These are phyloP conservation scores for Pipra filicauda DNA, from an alignment of 2,113 vertebrate species.

Conservation along the genomic window DNA sequence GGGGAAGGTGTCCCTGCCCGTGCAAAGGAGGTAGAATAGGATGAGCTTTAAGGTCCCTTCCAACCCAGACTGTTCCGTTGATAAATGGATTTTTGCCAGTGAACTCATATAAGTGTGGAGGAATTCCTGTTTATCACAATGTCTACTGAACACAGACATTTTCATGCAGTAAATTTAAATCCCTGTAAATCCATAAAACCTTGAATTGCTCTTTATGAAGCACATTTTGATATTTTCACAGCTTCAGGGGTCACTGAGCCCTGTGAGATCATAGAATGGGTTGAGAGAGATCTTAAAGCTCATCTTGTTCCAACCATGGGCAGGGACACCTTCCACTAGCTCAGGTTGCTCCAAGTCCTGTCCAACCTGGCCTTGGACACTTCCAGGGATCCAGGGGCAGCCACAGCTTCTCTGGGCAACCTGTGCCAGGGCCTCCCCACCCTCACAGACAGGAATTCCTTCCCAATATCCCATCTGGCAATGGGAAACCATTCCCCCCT, in stretches of 20 bases:
- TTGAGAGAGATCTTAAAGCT: neutral
- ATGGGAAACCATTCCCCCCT: neutral
- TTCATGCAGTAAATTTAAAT: neutral
- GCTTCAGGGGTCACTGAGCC: neutral
- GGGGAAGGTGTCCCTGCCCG: neutral
- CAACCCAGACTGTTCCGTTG: neutral
- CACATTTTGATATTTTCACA: neutral
- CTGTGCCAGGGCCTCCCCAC: neutral
- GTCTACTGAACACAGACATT: neutral
- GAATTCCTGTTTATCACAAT: neutral
- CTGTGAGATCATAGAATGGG: neutral
- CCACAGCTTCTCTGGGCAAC: neutral
- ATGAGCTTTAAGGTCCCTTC: neutral
- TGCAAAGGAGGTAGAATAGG: fast-evolving
- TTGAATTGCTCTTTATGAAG: neutral
- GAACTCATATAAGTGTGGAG: neutral
- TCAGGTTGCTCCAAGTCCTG: neutral
- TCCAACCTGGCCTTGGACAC: neutral
- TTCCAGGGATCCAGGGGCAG: neutral
- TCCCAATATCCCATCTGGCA: neutral
- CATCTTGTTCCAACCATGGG: neutral
- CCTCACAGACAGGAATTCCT: neutral
- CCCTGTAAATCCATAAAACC: neutral
- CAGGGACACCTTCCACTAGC: neutral
- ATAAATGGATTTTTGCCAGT: neutral